Evolutionary conservation across 2,113 vertebrate species (phyloP).

Genomic region (Caloenas nicobarica): DNA sequence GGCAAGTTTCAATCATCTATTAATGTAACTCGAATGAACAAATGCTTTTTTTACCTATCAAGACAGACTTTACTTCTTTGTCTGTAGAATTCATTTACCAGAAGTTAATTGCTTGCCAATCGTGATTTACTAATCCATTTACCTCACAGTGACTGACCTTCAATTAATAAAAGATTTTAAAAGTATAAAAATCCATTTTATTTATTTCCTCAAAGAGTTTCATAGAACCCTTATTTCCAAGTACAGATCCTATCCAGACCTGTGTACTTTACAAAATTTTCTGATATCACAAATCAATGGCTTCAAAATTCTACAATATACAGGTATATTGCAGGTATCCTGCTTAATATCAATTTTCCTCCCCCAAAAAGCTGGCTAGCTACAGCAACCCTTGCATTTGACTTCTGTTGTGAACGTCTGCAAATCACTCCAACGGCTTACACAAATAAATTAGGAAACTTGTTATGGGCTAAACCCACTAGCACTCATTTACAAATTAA

Average conservation of each 20-base stretch:
- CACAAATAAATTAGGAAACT: conserved; percentile 8
- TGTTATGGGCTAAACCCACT: neutral
- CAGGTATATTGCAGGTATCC: neutral
- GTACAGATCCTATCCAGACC: neutral
- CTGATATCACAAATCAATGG: neutral
- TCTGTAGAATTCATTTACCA: neutral
- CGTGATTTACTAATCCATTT: neutral
- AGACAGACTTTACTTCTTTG: neutral
- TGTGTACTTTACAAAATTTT: neutral
- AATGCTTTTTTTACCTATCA: neutral
- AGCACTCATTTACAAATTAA: conserved; percentile 14
- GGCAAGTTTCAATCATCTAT: neutral
- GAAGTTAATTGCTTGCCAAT: conserved; percentile 5
- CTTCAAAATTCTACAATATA: neutral
- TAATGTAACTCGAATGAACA: neutral
- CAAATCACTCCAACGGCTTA: neutral
- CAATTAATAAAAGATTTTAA: neutral
- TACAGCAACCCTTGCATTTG: neutral
- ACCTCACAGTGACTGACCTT: neutral
- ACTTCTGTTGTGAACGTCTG: neutral
- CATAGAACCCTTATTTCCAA: neutral
- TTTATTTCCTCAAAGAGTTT: neutral
- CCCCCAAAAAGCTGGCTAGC: neutral
- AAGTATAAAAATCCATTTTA: neutral
- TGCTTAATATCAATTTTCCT: neutral